Evolutionary conservation across 35 echinoderm and acorn worm genomes (phyloP).

Genomic region (Stichopus chloronotus): DNA sequence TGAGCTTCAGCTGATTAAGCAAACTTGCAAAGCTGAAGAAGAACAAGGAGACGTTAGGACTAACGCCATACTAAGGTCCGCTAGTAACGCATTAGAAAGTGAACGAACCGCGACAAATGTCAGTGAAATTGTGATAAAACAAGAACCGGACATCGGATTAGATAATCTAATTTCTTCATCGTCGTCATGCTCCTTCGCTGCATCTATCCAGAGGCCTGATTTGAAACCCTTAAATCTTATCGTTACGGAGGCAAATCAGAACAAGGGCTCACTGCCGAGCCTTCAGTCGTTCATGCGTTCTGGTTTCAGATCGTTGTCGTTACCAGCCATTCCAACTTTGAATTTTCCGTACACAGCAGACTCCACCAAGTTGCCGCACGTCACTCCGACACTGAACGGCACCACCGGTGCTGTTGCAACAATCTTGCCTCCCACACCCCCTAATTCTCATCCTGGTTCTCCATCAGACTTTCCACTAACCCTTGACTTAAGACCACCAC

Average conservation of each 20-base stretch:
- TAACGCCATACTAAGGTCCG: no score
- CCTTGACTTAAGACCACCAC: slow-evolving; percentile 75
- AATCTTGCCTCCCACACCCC: slow-evolving; percentile 82
- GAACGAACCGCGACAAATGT: neutral
- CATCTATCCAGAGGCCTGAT: neutral
- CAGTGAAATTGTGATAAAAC: neutral
- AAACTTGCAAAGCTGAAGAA: neutral
- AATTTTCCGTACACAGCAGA: neutral
- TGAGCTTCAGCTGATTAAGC: neutral
- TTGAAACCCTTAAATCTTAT: slow-evolving; percentile 34
- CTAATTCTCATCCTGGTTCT: slow-evolving; percentile 92
- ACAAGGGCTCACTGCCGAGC: neutral
- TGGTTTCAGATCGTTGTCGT: slow-evolving; percentile 2
- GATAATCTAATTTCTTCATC: neutral
- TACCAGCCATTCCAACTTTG: slow-evolving; percentile 22
- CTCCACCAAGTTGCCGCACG: neutral
- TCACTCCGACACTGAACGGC: neutral
- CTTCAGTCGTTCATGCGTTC: slow-evolving; percentile 22
- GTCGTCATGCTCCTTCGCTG: neutral
- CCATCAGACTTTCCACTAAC: slow-evolving; percentile 74
- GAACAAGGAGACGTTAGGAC: neutral
- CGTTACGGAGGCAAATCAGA: neutral
- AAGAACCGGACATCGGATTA: neutral
- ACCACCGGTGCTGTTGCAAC: neutral
- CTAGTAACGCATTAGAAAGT: neutral